Percentiles rank a stretch among this genome's conserved stretches.
Conservation (phyloP, 2,797 vertebrate genomes). For the Apogon hyalosoma region DNA sequence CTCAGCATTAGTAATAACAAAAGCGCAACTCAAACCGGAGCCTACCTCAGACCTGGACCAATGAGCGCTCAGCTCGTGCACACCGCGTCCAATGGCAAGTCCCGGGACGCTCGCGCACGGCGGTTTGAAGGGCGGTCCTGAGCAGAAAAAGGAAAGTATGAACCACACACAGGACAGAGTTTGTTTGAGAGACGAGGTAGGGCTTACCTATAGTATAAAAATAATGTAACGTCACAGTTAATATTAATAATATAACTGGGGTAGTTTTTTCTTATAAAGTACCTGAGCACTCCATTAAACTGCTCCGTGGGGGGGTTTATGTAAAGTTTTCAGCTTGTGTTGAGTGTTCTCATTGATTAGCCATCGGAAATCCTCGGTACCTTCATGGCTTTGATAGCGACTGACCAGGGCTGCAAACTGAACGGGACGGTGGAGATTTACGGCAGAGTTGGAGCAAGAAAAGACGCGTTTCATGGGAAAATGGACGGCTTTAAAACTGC, state of each 20-base stretch:
- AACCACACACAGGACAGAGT: conserved; percentile 25
- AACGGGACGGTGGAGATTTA: conserved; percentile 63
- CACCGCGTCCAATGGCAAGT: conserved; percentile 74
- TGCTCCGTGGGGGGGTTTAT: not conserved
- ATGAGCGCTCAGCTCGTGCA: conserved; percentile 67
- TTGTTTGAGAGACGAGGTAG: conserved; percentile 1
- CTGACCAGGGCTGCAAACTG: conserved; percentile 72
- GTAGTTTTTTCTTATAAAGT: not conserved
- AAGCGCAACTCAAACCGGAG: conserved; percentile 83
- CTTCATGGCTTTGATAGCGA: conserved; percentile 78
- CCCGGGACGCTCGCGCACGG: conserved; percentile 38
- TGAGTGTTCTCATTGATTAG: conserved; percentile 35
- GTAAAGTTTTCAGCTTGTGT: conserved; percentile 4
- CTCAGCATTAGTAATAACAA: conserved; percentile 77
- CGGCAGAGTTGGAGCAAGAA: conserved; percentile 58
- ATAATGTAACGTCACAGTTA: too few relatives aligned
- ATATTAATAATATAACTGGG: too few relatives aligned
- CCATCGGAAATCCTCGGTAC: not conserved
- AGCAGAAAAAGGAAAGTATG: conserved; percentile 62
- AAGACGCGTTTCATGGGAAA: conserved; percentile 43
- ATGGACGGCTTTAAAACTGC: conserved; percentile 33
- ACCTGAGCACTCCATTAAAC: rapidly evolving
- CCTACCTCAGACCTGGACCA: conserved; percentile 65
- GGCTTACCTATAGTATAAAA: too few relatives aligned
- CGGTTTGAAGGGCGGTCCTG: conserved; percentile 80